Evolutionary conservation across 2,888 invertebrate species (phyloP).

Genomic region (Lobophora halterata): DNA sequence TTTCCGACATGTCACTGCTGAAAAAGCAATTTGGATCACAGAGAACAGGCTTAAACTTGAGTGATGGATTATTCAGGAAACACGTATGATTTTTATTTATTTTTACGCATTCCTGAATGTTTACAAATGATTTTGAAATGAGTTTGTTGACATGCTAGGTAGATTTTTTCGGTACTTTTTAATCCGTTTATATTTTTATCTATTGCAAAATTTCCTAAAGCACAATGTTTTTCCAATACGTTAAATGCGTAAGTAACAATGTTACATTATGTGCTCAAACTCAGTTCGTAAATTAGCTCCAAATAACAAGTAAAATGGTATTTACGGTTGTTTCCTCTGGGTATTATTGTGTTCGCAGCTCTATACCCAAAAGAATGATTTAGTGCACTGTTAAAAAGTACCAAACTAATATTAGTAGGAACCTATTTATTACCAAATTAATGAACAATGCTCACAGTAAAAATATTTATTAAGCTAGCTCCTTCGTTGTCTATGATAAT

Average conservation of each 20-base stretch:
- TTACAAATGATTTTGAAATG: conserved; percentile 1
- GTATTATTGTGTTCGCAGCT: not conserved
- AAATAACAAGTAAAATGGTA: conserved; percentile 6
- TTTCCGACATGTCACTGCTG: conserved; percentile 12
- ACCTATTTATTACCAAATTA: too few species aligned
- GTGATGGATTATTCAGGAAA: conserved; percentile 17
- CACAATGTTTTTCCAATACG: not conserved
- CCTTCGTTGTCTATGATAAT: too few species aligned
- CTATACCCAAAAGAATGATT: too few species aligned
- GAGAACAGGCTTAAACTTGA: conserved; percentile 15
- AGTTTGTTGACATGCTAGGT: too few species aligned
- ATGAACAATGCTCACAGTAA: too few species aligned
- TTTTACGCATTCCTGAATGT: conserved; percentile 1
- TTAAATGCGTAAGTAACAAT: not conserved
- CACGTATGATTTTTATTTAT: not conserved
- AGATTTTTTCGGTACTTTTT: too few species aligned
- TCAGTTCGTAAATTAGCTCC: conserved; percentile 3
- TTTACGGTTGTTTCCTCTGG: conserved; percentile 4
- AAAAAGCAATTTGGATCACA: conserved; percentile 18
- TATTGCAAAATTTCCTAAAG: too few species aligned
- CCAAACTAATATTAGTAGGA: too few species aligned
- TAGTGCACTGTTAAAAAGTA: too few species aligned
- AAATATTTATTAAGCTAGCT: too few species aligned
- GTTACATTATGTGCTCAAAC: conserved; percentile 7
- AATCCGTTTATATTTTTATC: too few species aligned